Evolutionary conservation across 2,797 vertebrate genomes (phyloP), one percentile per base, ranked within the genome.

Genomic region (Eulemur mongoz): DNA sequence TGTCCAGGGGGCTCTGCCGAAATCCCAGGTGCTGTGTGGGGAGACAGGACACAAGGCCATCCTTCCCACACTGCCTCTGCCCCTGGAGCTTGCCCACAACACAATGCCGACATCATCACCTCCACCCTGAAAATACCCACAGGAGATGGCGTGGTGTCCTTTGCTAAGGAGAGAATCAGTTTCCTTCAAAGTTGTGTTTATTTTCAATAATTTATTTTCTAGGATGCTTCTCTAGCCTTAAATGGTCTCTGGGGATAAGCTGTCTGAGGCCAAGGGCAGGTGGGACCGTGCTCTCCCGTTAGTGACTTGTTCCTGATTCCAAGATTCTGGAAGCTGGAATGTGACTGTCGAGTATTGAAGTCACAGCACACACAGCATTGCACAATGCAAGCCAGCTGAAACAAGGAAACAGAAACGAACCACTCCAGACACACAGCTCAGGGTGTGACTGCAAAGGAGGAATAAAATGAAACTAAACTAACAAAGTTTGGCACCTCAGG

Each of bases 31-130:
- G 12, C 69, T 57, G 40, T 13, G 18, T 22, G 6, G 1, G 30
- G 50, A 38, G 6, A 1, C 0, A 2, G 43, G 35, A 52, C 4
- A 2, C 9, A 8, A 45, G 25, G 25, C 38, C 57, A 22, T 82
- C 20, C 30, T 63, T 20, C 10, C 61, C 23, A 1, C 1, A 38
- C 25, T 18, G 2, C 23, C 20, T 69, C 38, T 87, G 38, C 35
- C 45, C 25, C 2, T 1, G 67, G 73, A 70, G n/a, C 45, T 75
- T 2, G 0, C 40, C 57, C 7, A 32, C 11, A 30, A 7, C 38
- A 11, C 0, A 0, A 38, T 15, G n/a, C 30, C n/a, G 13, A 11
- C 7, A 10, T 17, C 43, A 15, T 5, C 25, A 32, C 32, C 75
- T 63, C 50, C 45, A 63, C 22, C 20, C 57, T 0, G 0, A 54